phyloP scores from a whole-genome alignment of 2,888 invertebrate species.

The Drosophila stalkeri region DNA sequence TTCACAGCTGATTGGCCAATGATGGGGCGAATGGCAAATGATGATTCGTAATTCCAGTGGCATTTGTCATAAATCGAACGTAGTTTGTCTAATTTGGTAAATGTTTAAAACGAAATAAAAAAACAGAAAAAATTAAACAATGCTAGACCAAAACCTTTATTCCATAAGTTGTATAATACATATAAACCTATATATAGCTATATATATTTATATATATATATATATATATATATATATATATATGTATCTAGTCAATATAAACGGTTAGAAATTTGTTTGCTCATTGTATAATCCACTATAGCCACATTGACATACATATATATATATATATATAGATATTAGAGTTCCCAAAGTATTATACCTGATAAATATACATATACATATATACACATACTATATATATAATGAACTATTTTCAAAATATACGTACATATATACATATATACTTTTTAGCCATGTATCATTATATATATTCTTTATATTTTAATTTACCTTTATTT shows the following conservation, averaged over 20 bases:
- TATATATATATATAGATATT: constrained; percentile 27
- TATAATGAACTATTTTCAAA: constrained; percentile 11
- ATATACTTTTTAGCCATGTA: constrained; percentile 41
- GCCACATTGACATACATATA: constrained; percentile 19
- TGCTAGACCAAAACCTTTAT: constrained; percentile 68
- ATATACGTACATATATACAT: constrained; percentile 12
- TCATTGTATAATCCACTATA: constrained; percentile 52
- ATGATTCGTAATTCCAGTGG: constrained; percentile 2
- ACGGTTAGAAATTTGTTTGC: constrained; percentile 34
- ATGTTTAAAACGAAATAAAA: constrained; percentile 26
- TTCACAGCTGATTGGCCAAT: not conserved
- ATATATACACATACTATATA: not conserved
- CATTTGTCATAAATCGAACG: constrained; percentile 29
- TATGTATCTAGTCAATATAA: constrained; percentile 18
- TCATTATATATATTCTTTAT: constrained; percentile 20
- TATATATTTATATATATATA: not conserved
- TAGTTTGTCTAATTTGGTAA: constrained; percentile 56
- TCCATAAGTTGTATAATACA: constrained; percentile 47
- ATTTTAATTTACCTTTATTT: constrained; percentile 25
- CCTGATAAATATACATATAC: constrained; percentile 45
- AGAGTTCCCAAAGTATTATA: constrained; percentile 45
- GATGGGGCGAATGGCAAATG: constrained; percentile 5
- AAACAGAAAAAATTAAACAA: constrained; percentile 16
- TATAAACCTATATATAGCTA: not conserved
- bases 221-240: not conserved